Base-by-base conservation (phyloP, 2,888 invertebrate species). In the Platycheirus albimanus region DNA sequence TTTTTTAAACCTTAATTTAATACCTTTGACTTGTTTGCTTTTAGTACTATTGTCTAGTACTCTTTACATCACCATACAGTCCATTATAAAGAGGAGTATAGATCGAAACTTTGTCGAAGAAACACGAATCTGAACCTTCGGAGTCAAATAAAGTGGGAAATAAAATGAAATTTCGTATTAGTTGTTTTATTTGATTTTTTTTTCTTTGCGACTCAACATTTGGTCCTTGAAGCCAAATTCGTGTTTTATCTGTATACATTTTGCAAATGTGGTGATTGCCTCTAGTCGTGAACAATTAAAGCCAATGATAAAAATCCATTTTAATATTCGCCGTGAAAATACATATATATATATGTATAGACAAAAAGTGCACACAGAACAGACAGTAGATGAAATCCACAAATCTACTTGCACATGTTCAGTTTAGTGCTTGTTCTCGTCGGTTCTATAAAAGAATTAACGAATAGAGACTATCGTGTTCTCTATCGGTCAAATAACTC, bases 251-350 rank as follows among this genome's bases (percentile, higher is more conserved):
- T 24, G 6, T 24, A 24, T 24, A 24, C 24, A 41, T 41, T 41
- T 41, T 5, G 13, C 41, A 41, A 41, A 41, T 41, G 13, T n/a
- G 1, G 10, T 41, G 41, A 41, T 41, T 41, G 41, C 41, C 13
- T 41, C 13, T 41, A 41, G 13, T 15, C 41, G 41, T 41, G 41
- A 41, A 41, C 41, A 41, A 41, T 41, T 24, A 24, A 24, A 24
- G 24, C 24, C 24, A 41, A 41, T 13, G 6, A 41, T 36, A 15
- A 41, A 41, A 41, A 15, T 41, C 15, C 1, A 41, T 15, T 24
- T 24, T 24, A 24, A 24, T 15, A 41, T 13, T 41, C 15, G 41
- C 15, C 6, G 41, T 41, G 41, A 41, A 36, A 36, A 36, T 36
- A 36, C 11, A 36, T 11, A 36, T 11, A 36, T 11, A 11, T 11